Evolutionary conservation across 2,888 invertebrate genomes (phyloP).

Genomic region (Chloroclystis v-ata): DNA sequence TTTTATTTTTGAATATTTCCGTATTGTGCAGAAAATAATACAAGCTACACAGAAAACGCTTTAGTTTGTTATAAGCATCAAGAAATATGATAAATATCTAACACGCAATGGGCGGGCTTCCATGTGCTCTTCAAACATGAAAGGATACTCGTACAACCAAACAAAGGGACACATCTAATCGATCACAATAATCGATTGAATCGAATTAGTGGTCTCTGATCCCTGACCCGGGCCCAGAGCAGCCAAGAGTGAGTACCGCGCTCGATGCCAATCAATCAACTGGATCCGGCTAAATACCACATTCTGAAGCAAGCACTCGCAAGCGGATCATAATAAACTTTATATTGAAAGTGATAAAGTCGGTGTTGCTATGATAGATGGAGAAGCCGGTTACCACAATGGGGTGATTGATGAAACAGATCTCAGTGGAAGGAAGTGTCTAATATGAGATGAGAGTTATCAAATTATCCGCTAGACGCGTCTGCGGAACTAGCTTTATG

Average conservation of each 20-base stretch:
- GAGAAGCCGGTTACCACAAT: conserved; percentile 46
- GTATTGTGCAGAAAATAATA: neutral
- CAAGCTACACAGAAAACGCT: too few relatives aligned
- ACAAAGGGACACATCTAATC: conserved; percentile 35
- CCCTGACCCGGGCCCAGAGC: conserved; percentile 45
- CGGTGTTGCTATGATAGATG: conserved; percentile 21
- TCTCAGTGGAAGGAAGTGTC: conserved; percentile 54
- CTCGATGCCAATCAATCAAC: conserved; percentile 66
- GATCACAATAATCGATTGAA: conserved; percentile 55
- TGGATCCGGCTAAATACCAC: conserved; percentile 59
- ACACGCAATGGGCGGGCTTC: neutral
- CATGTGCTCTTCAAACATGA: neutral
- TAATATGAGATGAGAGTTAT: conserved; percentile 22
- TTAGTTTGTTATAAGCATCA: too few relatives aligned
- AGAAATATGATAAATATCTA: neutral
- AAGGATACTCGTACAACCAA: conserved; percentile 11
- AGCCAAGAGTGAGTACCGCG: neutral
- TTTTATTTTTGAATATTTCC: neutral
- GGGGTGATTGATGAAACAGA: conserved; percentile 66
- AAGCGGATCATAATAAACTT: conserved; percentile 34
- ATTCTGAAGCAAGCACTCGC: conserved; percentile 36
- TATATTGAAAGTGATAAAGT: conserved; percentile 31
- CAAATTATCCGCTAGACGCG: neutral
- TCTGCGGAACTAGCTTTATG: neutral
- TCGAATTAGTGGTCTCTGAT: conserved; percentile 62